A percentile compares a stretch with the other conserved stretches of the same genome.
phyloP scores from a whole-genome alignment of 2,797 vertebrate species.

The Xenentodon cancila region DNA sequence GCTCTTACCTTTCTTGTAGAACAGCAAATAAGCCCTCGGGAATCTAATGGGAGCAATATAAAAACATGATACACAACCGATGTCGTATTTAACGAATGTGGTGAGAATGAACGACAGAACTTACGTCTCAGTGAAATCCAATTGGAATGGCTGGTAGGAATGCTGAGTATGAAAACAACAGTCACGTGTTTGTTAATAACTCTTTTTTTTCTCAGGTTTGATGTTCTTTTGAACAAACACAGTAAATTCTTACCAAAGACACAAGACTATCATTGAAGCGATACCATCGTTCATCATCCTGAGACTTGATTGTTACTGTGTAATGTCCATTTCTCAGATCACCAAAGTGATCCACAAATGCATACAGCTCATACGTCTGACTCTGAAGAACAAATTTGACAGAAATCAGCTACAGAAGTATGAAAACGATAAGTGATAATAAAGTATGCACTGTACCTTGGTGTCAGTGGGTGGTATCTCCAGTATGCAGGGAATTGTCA shows the following conservation, averaged over 20 bases:
- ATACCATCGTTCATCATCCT: slow-evolving; percentile 1
- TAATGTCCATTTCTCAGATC: slow-evolving; percentile 12
- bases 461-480: neutral
- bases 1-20: slow-evolving; percentile 10
- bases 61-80: neutral
- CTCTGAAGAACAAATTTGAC: neutral
- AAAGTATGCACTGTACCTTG: neutral
- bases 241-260: neutral
- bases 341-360: slow-evolving; percentile 5
- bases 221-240: neutral
- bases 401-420: neutral
- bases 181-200: neutral
- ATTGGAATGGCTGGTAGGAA: too few species aligned
- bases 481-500: neutral
- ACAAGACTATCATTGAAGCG: neutral
- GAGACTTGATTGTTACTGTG: neutral
- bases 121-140: neutral
- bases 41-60: neutral
- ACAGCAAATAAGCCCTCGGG: neutral
- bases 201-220: neutral
- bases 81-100: neutral
- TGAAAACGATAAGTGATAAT: neutral
- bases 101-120: neutral
- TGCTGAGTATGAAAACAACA: neutral
- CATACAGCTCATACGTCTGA: slow-evolving; percentile 7